Evolutionary conservation across 2,888 invertebrate species (phyloP).

Genomic region (Euzetes globulus): DNA sequence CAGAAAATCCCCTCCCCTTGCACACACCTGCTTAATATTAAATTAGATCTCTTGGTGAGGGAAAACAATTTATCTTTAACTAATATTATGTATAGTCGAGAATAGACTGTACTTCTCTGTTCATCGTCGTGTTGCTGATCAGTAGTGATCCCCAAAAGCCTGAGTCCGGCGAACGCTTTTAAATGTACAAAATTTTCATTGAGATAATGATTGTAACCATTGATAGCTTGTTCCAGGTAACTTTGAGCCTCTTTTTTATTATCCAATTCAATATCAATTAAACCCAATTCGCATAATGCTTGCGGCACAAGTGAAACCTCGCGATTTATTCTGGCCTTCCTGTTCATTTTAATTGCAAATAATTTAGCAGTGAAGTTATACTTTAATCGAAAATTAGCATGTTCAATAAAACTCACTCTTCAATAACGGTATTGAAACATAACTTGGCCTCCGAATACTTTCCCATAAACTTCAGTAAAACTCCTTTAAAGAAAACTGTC

Average conservation of each 20-base stretch:
- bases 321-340: constrained; percentile 5
- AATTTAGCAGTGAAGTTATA: neutral
- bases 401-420: no score
- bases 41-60: no score
- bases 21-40: no score
- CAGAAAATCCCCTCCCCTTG: no score
- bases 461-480: neutral
- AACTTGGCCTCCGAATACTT: constrained; percentile 12
- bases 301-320: constrained; percentile 32
- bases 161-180: constrained; percentile 29
- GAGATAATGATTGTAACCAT: constrained; percentile 34
- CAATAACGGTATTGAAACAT: neutral
- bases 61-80: no score
- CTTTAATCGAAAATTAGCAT: no score
- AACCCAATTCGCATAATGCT: constrained; percentile 32
- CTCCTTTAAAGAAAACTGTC: constrained; percentile 30
- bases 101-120: no score
- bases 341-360: neutral
- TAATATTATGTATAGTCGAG: no score
- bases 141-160: constrained; percentile 26
- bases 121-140: constrained; percentile 1
- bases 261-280: constrained; percentile 15
- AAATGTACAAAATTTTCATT: constrained; percentile 36
- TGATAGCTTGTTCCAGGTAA: constrained; percentile 29
- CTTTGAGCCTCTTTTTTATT: constrained; percentile 34